Percentiles rank a stretch among this genome's conserved stretches.
phyloP scores from a whole-genome alignment of 2,113 vertebrate genomes.

The Helogale parvula region DNA sequence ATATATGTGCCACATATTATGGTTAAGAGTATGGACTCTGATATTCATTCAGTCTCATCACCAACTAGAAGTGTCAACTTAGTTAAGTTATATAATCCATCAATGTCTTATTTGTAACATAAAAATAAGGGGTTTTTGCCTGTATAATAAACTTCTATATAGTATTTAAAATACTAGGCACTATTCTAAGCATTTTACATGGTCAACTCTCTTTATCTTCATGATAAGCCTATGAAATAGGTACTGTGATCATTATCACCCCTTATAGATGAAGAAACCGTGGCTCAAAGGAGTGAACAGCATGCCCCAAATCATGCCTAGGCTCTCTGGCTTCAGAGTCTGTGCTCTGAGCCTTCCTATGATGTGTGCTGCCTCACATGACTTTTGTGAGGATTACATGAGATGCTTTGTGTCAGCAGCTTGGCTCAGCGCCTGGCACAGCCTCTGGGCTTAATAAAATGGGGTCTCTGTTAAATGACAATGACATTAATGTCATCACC shows the following conservation, averaged over 20 bases:
- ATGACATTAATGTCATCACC: neutral
- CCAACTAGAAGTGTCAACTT: neutral
- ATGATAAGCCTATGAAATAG: neutral
- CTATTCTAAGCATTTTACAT: neutral
- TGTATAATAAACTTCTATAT: neutral
- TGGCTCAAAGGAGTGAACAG: neutral
- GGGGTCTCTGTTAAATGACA: neutral
- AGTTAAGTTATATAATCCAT: neutral
- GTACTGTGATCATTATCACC: neutral
- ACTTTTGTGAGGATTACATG: neutral
- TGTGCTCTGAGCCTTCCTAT: neutral
- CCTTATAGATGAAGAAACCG: neutral
- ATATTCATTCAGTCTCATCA: neutral
- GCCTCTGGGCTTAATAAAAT: neutral
- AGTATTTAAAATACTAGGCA: neutral
- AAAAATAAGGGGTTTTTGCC: neutral
- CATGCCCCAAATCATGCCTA: neutral
- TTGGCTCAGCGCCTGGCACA: neutral
- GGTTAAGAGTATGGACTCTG: neutral
- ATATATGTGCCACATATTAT: neutral
- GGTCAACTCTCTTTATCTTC: neutral
- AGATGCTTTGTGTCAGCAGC: neutral
- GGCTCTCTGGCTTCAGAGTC: neutral
- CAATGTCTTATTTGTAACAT: neutral
- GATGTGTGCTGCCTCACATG: neutral